Evolutionary conservation across 2,888 invertebrate species (phyloP), one percentile per base, ranked within the genome.

Genomic region (Lasioglossum malachurum): DNA sequence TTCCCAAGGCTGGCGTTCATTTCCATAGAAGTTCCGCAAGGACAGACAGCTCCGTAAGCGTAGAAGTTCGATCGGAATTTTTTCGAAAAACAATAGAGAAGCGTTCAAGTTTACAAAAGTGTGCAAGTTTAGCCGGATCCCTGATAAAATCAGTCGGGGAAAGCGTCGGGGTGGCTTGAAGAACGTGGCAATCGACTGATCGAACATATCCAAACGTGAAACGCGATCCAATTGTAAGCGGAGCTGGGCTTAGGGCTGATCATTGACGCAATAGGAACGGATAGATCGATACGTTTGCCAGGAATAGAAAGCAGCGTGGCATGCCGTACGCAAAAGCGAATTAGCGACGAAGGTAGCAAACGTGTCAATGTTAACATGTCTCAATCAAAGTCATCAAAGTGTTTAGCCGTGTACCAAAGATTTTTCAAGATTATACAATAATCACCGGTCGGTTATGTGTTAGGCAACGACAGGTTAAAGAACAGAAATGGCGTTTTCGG

Each of bases 201-300:
- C 14, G 19, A 67, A 23, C 44, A 73, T 44, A 31, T 27, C 19
- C 23, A 74, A 73, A 53, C 35, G 67, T 57, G 19, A 57, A 82
- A 31, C 16, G 31, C 46, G 75, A 80, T 80, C 46, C 53, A 57
- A 82, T 82, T 57, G 81, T 46, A 38, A 60, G 27, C 69, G 46
- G 16, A 80, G 31, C 35, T 23, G 2, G 23, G 27, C 80, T 60
- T 38, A 64, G n/a, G 27, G 19, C 74, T 74, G 16, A 44, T 27
- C 53, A 57, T 44, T 57, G 53, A 69, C 82, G 53, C 35, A 69
- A 74, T 16, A 44, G 12, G 31, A 57, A 31, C 12, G 5, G 35
- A 27, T 35, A 49, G 49, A 38, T 23, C 69, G 19, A 69, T 69
- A 69, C 23, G 35, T 23, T 49, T 38, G 35, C 69, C 35, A 16